A percentile compares a stretch with the other conserved stretches of the same genome.
phyloP scores from a whole-genome alignment of 2,797 vertebrate species.

The Enteromius paludinosus region DNA sequence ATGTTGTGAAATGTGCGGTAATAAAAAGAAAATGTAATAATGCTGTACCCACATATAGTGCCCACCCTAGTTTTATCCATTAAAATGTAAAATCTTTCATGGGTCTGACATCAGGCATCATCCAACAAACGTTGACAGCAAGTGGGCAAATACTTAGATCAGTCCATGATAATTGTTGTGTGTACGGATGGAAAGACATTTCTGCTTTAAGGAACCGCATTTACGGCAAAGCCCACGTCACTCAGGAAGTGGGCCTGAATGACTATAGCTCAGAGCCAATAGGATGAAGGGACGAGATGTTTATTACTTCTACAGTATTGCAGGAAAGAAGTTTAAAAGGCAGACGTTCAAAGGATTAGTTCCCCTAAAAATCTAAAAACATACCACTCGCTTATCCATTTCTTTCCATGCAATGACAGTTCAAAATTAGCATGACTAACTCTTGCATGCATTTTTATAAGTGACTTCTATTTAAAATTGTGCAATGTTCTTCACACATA shows the following conservation, averaged over 20 bases:
- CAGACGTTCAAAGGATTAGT: neutral
- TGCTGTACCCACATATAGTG: neutral
- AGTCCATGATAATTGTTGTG: neutral
- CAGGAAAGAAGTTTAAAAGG: neutral
- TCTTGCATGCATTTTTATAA: neutral
- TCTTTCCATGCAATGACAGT: neutral
- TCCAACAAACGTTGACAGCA: neutral
- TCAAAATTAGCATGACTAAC: neutral
- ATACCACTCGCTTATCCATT: neutral
- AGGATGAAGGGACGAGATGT: constrained; percentile 20
- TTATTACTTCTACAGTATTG: neutral
- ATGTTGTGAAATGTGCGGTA: neutral
- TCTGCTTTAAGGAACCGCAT: constrained; percentile 1
- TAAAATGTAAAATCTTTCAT: neutral
- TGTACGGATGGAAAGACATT: constrained; percentile 6
- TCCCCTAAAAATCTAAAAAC: neutral
- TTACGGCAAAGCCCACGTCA: constrained; percentile 15
- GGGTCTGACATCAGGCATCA: constrained; percentile 12
- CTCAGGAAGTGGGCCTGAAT: constrained; percentile 27
- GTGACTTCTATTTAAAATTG: neutral
- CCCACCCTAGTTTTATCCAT: neutral
- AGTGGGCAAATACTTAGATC: constrained; percentile 6
- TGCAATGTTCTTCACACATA: neutral
- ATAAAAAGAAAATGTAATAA: neutral
- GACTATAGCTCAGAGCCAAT: constrained; percentile 29